These are phyloP conservation scores for Elegia similella DNA, from an alignment of 2,888 invertebrate species.

Conservation along the genomic window DNA sequence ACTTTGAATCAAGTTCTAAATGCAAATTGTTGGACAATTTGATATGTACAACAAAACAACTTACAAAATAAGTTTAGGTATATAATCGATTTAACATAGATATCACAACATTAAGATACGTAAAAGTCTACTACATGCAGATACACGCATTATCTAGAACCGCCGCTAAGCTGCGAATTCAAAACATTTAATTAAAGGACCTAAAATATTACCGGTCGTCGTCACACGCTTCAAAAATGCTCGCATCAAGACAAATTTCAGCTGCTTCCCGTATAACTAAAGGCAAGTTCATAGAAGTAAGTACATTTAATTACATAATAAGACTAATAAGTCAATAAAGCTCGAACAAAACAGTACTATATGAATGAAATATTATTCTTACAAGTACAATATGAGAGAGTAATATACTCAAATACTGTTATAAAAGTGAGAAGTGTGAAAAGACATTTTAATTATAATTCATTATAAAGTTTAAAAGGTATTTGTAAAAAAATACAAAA, in stretches of 20 bases:
- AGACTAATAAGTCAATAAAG: constrained; percentile 15
- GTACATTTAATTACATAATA: background rate
- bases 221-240: constrained; percentile 7
- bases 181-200: constrained; percentile 20
- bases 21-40: constrained; percentile 61
- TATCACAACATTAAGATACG: constrained; percentile 53
- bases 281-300: background rate
- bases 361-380: constrained; percentile 1
- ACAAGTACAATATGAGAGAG: constrained; percentile 4
- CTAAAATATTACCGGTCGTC: constrained; percentile 17
- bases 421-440: constrained; percentile 17
- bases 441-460: constrained; percentile 19
- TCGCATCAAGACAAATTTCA: constrained; percentile 29
- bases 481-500: constrained; percentile 61
- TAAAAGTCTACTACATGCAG: constrained; percentile 35
- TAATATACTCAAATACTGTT: constrained; percentile 13
- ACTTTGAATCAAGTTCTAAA: constrained; percentile 33
- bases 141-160: constrained; percentile 27
- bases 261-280: constrained; percentile 25
- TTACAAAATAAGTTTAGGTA: constrained; percentile 29
- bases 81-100: constrained; percentile 31
- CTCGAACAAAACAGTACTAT: constrained; percentile 14
- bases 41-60: constrained; percentile 39
- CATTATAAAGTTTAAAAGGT: constrained; percentile 34
- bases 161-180: constrained; percentile 33